These are phyloP conservation scores for Drosophila borborema DNA, from an alignment of 2,888 invertebrate genomes.

Conservation along the genomic window DNA sequence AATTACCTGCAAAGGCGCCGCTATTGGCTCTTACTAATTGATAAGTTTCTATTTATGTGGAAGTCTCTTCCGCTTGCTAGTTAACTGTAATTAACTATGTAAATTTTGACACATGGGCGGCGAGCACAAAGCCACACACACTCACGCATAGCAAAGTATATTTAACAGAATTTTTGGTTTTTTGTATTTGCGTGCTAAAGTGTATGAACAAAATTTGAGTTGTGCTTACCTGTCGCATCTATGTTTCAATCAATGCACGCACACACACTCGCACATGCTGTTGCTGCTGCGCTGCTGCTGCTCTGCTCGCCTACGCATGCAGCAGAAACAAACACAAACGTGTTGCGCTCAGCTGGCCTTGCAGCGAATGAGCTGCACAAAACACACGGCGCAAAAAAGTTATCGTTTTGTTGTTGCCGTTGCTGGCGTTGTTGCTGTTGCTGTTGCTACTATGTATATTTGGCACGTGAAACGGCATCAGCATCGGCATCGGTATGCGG, in stretches of 20 bases:
- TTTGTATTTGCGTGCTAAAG: conserved; percentile 6
- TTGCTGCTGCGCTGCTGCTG: conserved; percentile 20
- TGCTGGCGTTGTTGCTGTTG: conserved; percentile 28
- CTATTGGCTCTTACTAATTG: conserved; percentile 60
- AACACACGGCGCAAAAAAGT: conserved; percentile 56
- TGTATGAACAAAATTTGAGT: conserved; percentile 12
- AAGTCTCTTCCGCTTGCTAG: conserved; percentile 26
- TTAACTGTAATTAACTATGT: conserved; percentile 66
- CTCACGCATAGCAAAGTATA: neutral
- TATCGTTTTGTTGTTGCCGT: conserved; percentile 40
- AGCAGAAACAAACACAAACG: conserved; percentile 69
- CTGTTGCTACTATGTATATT: conserved; percentile 44
- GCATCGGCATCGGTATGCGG: conserved; percentile 42
- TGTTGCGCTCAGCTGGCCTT: conserved; percentile 74
- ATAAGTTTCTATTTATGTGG: conserved; percentile 54
- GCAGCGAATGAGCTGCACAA: conserved; percentile 74
- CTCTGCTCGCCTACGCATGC: conserved; percentile 54
- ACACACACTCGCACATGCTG: conserved; percentile 38
- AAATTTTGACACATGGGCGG: conserved; percentile 57
- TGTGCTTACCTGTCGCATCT: conserved; percentile 72
- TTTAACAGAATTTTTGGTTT: conserved; percentile 12
- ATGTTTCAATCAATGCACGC: conserved; percentile 51
- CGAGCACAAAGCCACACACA: conserved; percentile 27
- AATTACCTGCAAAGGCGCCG: conserved; percentile 69
- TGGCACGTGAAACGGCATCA: conserved; percentile 68